Conservation (phyloP, 1,140 invertebrate species). For the Drosophila azteca region DNA sequence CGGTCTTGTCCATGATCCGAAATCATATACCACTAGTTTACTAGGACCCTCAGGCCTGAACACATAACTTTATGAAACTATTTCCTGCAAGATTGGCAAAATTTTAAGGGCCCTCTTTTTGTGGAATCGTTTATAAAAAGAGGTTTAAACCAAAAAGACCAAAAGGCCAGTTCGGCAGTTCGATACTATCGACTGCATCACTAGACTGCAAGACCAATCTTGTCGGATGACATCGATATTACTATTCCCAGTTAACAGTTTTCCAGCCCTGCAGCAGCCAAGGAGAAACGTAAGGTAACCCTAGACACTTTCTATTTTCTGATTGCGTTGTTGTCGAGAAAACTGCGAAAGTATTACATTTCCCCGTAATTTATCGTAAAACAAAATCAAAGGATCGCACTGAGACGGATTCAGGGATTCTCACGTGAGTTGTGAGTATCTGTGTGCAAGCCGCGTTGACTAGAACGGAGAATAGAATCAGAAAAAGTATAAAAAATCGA, state of each 20-base stretch:
- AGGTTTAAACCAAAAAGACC: too few species aligned
- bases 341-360: slow-evolving; percentile 51
- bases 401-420: slow-evolving; percentile 4
- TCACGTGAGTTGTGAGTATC: slow-evolving; percentile 24
- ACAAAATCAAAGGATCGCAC: not conserved
- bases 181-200: too few species aligned
- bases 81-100: too few species aligned
- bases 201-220: too few species aligned
- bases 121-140: too few species aligned
- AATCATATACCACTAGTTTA: too few species aligned
- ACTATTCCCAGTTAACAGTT: not conserved
- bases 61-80: too few species aligned
- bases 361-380: slow-evolving; percentile 4
- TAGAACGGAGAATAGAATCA: slow-evolving; percentile 23
- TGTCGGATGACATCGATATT: too few species aligned
- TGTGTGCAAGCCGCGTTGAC: slow-evolving; percentile 6
- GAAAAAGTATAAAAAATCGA: slow-evolving; percentile 56
- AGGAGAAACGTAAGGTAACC: slow-evolving; percentile 38
- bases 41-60: too few species aligned
- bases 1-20: too few species aligned
- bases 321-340: slow-evolving; percentile 76
- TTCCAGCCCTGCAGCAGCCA: slow-evolving; percentile 14
- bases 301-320: slow-evolving; percentile 77
- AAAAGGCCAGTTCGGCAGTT: too few species aligned
- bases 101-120: too few species aligned